A percentile compares a stretch with the other conserved stretches of the same genome.
These are phyloP conservation scores for Coenobita brevimanus DNA, from an alignment of 1,140 invertebrate genomes.

Conservation along the genomic window DNA sequence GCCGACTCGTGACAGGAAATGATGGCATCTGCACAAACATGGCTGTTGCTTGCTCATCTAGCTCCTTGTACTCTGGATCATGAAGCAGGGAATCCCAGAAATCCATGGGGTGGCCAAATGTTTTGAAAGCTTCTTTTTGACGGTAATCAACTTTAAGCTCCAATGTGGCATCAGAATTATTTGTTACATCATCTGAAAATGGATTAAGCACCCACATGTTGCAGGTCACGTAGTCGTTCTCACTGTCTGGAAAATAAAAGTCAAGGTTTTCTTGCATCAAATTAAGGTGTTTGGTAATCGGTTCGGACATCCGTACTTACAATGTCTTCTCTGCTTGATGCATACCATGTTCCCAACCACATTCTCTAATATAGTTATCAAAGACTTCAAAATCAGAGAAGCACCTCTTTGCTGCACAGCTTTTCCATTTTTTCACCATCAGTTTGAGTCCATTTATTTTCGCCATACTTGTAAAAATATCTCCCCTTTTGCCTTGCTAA, in stretches of 20 bases:
- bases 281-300: slow-evolving; percentile 22
- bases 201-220: slow-evolving; percentile 31
- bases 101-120: no score
- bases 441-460: slow-evolving; percentile 2
- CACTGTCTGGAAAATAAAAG: slow-evolving; percentile 23
- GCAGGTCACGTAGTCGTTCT: slow-evolving; percentile 6
- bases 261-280: slow-evolving; percentile 19
- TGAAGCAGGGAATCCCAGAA: not conserved
- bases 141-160: not conserved
- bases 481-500: no score
- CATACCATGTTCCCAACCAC: no score
- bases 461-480: no score
- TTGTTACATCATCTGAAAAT: no score
- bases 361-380: no score
- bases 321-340: not conserved
- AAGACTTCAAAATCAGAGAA: slow-evolving; percentile 12
- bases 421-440: no score
- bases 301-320: not conserved
- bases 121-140: no score
- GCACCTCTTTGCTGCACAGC: not conserved
- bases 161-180: slow-evolving; percentile 26
- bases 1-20: no score
- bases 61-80: slow-evolving; percentile 13
- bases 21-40: slow-evolving; percentile 26
- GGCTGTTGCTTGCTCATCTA: slow-evolving; percentile 25